Percentiles rank a stretch among this genome's conserved stretches.
phyloP scores from a whole-genome alignment of 1,140 invertebrate genomes.

The Trichonephila clavata region DNA sequence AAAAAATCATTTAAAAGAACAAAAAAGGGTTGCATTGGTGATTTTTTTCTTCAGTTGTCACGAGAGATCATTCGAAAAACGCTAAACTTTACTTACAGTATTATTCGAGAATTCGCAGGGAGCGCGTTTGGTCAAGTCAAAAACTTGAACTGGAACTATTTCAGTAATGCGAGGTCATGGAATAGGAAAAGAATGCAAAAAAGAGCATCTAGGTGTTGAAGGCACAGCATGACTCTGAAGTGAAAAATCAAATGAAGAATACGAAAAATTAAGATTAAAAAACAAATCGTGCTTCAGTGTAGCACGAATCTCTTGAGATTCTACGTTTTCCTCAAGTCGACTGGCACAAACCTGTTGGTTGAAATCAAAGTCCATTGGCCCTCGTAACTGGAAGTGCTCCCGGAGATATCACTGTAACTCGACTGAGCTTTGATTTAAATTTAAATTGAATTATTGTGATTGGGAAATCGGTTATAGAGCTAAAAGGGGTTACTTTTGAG shows the following conservation, averaged over 20 bases:
- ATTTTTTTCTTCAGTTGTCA: not conserved
- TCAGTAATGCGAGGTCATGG: constrained; percentile 32
- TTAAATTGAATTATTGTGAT: not conserved
- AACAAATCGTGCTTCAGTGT: constrained; percentile 41
- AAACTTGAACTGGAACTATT: not conserved
- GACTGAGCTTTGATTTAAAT: constrained; percentile 6
- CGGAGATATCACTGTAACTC: constrained; percentile 35
- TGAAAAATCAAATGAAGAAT: constrained; percentile 11
- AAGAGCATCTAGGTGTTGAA: constrained; percentile 23
- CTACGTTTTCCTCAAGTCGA: constrained; percentile 37
- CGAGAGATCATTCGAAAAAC: not conserved
- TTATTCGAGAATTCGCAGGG: no score
- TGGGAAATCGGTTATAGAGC: not conserved
- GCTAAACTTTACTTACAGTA: not conserved
- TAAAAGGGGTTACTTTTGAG: not conserved
- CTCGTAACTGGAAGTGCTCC: not conserved
- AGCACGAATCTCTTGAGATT: constrained; percentile 25
- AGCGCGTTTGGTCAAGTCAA: no score
- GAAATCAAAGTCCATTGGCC: constrained; percentile 56
- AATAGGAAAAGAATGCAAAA: constrained; percentile 33
- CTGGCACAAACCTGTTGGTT: constrained; percentile 42
- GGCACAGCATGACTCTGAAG: constrained; percentile 27
- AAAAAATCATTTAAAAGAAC: not conserved
- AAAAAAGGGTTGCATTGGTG: not conserved
- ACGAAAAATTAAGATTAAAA: not conserved